Evolutionary conservation across 2,113 vertebrate genomes (phyloP).

Genomic region (Epinephelus moara): DNA sequence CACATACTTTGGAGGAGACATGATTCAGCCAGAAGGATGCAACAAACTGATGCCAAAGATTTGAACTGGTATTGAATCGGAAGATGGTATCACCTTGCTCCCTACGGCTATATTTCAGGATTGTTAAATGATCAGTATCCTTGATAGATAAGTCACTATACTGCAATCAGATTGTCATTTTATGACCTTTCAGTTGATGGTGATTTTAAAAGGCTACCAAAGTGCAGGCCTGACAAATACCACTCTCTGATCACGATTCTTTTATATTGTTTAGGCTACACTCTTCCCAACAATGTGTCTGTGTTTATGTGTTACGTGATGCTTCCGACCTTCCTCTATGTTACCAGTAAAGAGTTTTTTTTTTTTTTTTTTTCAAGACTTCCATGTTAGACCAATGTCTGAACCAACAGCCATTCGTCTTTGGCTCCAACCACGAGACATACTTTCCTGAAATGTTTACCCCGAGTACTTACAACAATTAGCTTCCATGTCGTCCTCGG

Average conservation of each 20-base stretch:
- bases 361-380: conserved; percentile 66
- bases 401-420: conserved; percentile 60
- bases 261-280: conserved; percentile 61
- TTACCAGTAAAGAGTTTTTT: conserved; percentile 52
- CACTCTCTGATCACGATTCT: conserved; percentile 33
- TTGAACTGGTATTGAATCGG: not conserved
- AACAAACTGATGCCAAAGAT: conserved; percentile 11
- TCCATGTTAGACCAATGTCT: conserved; percentile 46
- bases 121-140: not conserved
- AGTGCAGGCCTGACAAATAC: conserved; percentile 17
- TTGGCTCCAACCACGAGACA: conserved; percentile 60
- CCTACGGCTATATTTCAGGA: not conserved
- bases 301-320: conserved; percentile 55
- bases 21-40: conserved; percentile 15
- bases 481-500: conserved; percentile 68
- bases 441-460: conserved; percentile 83
- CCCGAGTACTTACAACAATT: conserved; percentile 75
- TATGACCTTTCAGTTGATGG: not conserved
- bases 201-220: not conserved
- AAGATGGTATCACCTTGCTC: not conserved
- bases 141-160: not conserved
- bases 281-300: conserved; percentile 52
- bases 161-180: not conserved
- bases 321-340: conserved; percentile 35
- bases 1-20: not conserved